These are phyloP conservation scores for Ptyas mucosa DNA, from an alignment of 2,113 vertebrate genomes.

Conservation along the genomic window DNA sequence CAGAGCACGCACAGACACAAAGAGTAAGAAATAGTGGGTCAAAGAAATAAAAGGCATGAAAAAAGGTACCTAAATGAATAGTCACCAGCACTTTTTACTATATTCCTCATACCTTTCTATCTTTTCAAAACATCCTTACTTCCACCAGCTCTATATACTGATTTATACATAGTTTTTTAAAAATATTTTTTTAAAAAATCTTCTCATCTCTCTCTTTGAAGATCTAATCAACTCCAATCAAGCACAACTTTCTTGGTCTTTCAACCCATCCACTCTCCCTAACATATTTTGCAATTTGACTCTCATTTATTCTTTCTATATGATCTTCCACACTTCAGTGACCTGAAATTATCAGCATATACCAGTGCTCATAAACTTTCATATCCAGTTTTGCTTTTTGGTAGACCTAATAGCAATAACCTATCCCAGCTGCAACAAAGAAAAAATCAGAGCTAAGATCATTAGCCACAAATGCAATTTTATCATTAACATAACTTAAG, in stretches of 20 bases:
- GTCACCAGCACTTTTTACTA: background rate
- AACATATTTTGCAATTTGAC: background rate
- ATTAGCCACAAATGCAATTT: background rate
- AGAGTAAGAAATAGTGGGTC: background rate
- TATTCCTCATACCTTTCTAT: background rate
- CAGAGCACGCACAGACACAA: background rate
- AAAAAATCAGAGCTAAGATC: background rate
- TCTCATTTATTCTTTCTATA: background rate
- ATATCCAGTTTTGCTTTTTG: background rate
- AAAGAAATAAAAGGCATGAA: background rate
- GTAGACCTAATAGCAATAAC: background rate
- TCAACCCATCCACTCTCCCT: background rate
- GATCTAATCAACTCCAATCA: background rate
- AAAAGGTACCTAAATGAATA: background rate
- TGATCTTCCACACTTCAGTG: background rate
- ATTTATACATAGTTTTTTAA: background rate
- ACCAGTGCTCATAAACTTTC: background rate
- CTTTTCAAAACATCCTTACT: background rate
- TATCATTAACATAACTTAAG: background rate
- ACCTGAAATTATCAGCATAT: background rate
- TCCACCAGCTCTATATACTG: background rate
- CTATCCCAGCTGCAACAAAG: background rate
- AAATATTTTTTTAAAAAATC: background rate
- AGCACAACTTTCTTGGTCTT: background rate
- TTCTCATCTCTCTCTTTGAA: background rate